Percentiles rank a stretch among this genome's conserved stretches.
phyloP scores from a whole-genome alignment of 1,140 invertebrate genomes.

The Hetaerina americana region DNA sequence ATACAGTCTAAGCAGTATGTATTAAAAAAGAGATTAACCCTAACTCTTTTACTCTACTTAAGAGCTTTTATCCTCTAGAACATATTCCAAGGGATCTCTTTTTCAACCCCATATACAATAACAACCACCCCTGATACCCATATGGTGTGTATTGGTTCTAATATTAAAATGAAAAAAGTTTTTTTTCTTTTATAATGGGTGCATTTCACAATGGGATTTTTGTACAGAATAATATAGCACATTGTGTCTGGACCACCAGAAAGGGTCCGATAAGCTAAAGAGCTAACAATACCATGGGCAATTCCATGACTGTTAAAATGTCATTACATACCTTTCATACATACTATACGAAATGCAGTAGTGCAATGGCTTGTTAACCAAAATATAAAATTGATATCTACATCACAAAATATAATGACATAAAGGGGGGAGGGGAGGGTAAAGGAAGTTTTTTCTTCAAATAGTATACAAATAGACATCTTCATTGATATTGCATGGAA shows the following conservation, averaged over 20 bases:
- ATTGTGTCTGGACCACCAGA: neutral
- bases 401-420: neutral
- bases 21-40: too few species aligned
- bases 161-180: too few species aligned
- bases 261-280: neutral
- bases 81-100: too few species aligned
- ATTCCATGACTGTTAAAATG: neutral
- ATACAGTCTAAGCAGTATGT: too few species aligned
- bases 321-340: neutral
- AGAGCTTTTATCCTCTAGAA: too few species aligned
- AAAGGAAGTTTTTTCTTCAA: neutral
- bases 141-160: too few species aligned
- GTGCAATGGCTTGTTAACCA: neutral
- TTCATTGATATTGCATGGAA: neutral
- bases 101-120: too few species aligned
- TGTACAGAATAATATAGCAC: neutral
- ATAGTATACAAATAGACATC: neutral
- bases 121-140: too few species aligned
- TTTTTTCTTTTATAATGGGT: neutral
- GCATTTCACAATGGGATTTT: neutral
- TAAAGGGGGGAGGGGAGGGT: too few species aligned
- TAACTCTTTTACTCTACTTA: too few species aligned
- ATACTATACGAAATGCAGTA: neutral
- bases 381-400: neutral
- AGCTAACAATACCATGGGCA: neutral